Conservation (phyloP, 2,888 invertebrate species). For the Tenthredo notha region DNA sequence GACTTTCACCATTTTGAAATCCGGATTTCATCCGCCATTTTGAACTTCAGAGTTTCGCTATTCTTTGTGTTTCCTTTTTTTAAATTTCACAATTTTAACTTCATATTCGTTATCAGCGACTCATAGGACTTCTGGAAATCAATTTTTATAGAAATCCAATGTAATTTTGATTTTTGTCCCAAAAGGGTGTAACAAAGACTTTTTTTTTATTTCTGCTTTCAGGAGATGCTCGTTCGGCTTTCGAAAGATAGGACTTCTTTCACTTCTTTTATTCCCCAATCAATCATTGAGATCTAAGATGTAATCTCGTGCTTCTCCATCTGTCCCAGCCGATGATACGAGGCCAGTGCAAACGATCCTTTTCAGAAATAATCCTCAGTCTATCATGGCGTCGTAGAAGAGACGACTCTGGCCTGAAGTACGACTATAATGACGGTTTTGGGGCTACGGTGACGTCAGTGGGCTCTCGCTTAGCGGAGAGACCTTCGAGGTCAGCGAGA, state of each 20-base stretch:
- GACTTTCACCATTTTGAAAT: not conserved
- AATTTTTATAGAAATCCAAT: not conserved
- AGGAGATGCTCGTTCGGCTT: not conserved
- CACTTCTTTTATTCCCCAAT: not conserved
- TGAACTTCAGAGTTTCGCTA: not conserved
- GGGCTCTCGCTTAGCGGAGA: conserved; percentile 40
- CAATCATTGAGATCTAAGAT: not conserved
- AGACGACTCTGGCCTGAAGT: not conserved
- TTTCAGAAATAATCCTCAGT: not conserved
- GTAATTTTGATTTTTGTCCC: not conserved
- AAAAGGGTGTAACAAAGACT: not conserved
- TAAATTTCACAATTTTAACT: not conserved
- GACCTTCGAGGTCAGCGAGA: conserved; percentile 19
- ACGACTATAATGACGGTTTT: conserved; percentile 24
- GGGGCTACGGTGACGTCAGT: conserved; percentile 51
- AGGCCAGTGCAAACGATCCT: not conserved
- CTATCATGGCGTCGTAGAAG: conserved; percentile 33
- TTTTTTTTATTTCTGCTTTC: not conserved
- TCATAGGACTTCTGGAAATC: not conserved
- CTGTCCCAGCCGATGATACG: conserved; percentile 28
- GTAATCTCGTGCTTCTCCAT: not conserved
- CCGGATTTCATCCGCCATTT: not conserved
- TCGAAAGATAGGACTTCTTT: not conserved
- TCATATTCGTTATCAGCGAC: not conserved
- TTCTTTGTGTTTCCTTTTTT: not conserved